Conservation (phyloP, 2,888 invertebrate genomes). For the Platerodrilus igneus region DNA sequence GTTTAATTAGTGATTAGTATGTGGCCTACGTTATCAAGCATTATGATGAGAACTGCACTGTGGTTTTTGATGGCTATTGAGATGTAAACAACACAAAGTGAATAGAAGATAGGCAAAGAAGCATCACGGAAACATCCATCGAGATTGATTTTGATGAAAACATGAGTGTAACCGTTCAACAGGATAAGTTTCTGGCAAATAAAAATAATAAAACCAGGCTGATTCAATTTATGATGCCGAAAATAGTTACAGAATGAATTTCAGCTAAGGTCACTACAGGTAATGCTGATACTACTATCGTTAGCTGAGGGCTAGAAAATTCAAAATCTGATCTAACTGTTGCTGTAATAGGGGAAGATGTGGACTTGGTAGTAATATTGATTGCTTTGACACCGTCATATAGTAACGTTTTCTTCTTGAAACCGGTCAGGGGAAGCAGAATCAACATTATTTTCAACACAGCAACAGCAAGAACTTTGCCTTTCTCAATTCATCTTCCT, state of each 20-base stretch:
- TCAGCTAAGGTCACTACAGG: slow-evolving; percentile 22
- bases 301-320: slow-evolving; percentile 24
- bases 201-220: slow-evolving; percentile 23
- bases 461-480: not conserved
- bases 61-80: slow-evolving; percentile 12
- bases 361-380: slow-evolving; percentile 18
- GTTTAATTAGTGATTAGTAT: slow-evolving; percentile 15
- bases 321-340: slow-evolving; percentile 17
- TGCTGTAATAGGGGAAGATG: slow-evolving; percentile 18
- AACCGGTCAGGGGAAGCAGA: slow-evolving; percentile 11
- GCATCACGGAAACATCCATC: slow-evolving; percentile 17
- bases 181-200: slow-evolving; percentile 3
- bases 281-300: slow-evolving; percentile 25
- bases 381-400: slow-evolving; percentile 10
- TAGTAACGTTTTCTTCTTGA: slow-evolving; percentile 15
- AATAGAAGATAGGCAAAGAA: slow-evolving; percentile 23
- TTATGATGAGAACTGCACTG: slow-evolving; percentile 8
- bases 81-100: slow-evolving; percentile 20
- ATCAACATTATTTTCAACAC: slow-evolving; percentile 2
- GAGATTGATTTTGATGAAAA: too few species aligned
- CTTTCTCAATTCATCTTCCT: not conserved
- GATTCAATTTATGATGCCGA: slow-evolving; percentile 15
- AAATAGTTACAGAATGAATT: slow-evolving; percentile 22
- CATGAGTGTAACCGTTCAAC: slow-evolving; percentile 15
- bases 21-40: slow-evolving; percentile 10